phyloP scores from a whole-genome alignment of 1,140 invertebrate species.

The Ceratosolen fusciceps region DNA sequence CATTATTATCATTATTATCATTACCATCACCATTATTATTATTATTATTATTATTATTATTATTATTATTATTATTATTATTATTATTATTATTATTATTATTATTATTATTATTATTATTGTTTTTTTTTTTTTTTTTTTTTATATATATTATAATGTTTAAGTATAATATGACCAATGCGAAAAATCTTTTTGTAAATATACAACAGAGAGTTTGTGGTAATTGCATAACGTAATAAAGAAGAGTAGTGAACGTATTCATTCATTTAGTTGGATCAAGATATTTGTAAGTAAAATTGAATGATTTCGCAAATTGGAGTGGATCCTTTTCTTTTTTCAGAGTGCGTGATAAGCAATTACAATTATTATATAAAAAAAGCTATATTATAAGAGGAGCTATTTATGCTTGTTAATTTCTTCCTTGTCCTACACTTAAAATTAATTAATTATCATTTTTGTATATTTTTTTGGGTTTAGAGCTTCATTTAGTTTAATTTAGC shows the following conservation, averaged over 20 bases:
- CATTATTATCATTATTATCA: constrained; percentile 46
- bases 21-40: constrained; percentile 21
- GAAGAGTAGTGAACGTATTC: constrained; percentile 55
- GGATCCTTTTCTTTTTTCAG: neutral
- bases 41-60: constrained; percentile 30
- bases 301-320: neutral
- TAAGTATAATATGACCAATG: constrained; percentile 32
- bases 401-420: neutral
- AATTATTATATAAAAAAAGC: neutral
- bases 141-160: constrained; percentile 11
- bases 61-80: constrained; percentile 46
- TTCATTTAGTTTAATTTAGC: neutral
- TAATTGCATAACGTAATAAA: neutral
- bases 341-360: neutral
- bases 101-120: constrained; percentile 38
- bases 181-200: constrained; percentile 37
- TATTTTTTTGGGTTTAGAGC: neutral
- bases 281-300: neutral
- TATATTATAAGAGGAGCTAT: neutral
- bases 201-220: constrained; percentile 21
- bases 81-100: constrained; percentile 36
- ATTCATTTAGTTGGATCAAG: constrained; percentile 52
- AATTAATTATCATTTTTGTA: neutral
- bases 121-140: constrained; percentile 23
- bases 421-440: neutral